Evolutionary conservation across 1,140 invertebrate genomes (phyloP), one percentile per base, ranked within the genome.

Genomic region (Drosophila elegans): DNA sequence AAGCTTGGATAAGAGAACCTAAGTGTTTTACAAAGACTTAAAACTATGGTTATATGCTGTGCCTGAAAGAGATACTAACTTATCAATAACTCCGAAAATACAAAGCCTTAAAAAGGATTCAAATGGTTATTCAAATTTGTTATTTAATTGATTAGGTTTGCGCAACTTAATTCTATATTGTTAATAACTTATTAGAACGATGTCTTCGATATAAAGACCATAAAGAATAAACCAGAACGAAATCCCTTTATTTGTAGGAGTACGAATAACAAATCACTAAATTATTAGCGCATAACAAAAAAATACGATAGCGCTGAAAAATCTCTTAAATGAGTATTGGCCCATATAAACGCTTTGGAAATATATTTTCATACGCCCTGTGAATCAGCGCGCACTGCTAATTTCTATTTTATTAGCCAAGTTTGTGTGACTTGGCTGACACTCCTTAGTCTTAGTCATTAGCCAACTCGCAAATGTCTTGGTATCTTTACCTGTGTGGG

Each of bases 361-460:
- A 2, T 29, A 27, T 59, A 68, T 73, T 67, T 25, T 41, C 55
- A 80, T 73, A 49, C 12, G 27, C 60, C 32, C 62, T 63, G 61
- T 67, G 54, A 79, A 59, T 74, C 68, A 78, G 69, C 56, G 27
- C 34, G 44, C 48, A 72, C 78, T 52, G 77, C 79, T 83, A 88
- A 88, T 89, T 88, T 89, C 84, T 71, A 80, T 82, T 88, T 88
- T 89, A 88, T 86, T 88, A 68, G 80, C 81, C 80, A 74, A 84
- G 73, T 67, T 79, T 67, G 38, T 59, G 51, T 61, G 51, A 52
- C 41, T 71, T 66, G 54, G 27, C 48, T 60, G 80, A 74, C 83
- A 86, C 83, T 88, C 83, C 83, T 88, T 88, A 88, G 83, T 88
- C 83, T 88, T 89, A 88, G 84, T 88, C 83, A 88, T 84, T 88